Percentiles rank a stretch among this genome's conserved stretches.
These are phyloP conservation scores for Radopholus similis DNA, from an alignment of 1,140 invertebrate species.

Conservation along the genomic window DNA sequence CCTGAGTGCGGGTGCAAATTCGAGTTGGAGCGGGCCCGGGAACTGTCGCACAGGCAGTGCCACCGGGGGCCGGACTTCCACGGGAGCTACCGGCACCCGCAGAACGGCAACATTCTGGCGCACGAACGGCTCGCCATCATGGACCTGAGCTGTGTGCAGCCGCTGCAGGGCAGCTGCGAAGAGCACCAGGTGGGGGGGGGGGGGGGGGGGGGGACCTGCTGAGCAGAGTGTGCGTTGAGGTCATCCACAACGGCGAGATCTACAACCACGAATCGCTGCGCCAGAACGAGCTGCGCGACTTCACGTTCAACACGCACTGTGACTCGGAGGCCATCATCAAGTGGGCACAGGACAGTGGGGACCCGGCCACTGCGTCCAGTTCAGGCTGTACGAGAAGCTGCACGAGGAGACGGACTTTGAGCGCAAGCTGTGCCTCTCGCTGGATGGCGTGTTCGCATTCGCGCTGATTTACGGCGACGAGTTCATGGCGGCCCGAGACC, in stretches of 20 bases:
- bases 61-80: conserved; percentile 46
- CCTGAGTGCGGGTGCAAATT: conserved; percentile 27
- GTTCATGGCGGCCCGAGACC: conserved; percentile 56
- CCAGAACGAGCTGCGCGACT: conserved; percentile 37
- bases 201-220: not conserved
- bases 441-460: conserved; percentile 59
- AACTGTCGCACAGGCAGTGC: conserved; percentile 12
- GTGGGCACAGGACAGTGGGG: conserved; percentile 2
- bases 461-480: conserved; percentile 53
- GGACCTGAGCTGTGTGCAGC: conserved; percentile 49
- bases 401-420: conserved; percentile 21
- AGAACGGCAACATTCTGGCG: conserved; percentile 53
- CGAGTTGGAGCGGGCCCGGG: not conserved
- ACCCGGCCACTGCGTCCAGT: conserved; percentile 41
- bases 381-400: conserved; percentile 48
- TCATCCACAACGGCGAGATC: conserved; percentile 60
- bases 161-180: conserved; percentile 38
- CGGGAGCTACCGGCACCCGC: conserved; percentile 47
- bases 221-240: conserved; percentile 27
- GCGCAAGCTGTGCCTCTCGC: conserved; percentile 43
- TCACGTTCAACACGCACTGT: conserved; percentile 38
- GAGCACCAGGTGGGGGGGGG: conserved; percentile 43
- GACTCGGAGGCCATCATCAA: conserved; percentile 39
- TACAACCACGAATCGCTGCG: conserved; percentile 51
- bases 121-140: conserved; percentile 59